Evolutionary conservation across 1,140 invertebrate species (phyloP).

Genomic region (Aphelenchoides avenae): DNA sequence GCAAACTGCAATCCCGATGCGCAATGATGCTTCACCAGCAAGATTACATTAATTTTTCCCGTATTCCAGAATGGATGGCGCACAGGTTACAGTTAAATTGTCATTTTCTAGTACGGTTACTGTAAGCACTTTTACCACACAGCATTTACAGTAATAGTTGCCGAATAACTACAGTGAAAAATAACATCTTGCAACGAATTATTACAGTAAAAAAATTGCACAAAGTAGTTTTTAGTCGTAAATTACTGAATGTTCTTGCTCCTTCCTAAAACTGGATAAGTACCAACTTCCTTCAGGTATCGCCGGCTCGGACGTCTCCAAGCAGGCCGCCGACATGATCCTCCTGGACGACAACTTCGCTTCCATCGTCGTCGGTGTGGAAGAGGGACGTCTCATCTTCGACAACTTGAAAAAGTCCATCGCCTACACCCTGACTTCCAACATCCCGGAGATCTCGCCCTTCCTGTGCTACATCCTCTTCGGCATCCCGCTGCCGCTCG

Average conservation of each 20-base stretch:
- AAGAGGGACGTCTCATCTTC: slow-evolving; percentile 96
- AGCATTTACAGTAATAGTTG: too few relatives aligned
- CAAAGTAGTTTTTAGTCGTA: too few relatives aligned
- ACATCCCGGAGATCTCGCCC: slow-evolving; percentile 98
- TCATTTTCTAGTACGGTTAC: too few relatives aligned
- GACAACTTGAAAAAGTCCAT: slow-evolving; percentile 99
- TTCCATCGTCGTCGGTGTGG: slow-evolving; percentile 97
- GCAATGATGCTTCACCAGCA: too few relatives aligned
- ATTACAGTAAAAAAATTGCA: too few relatives aligned
- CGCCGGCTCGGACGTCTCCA: slow-evolving; percentile 94
- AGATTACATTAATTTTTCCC: too few relatives aligned
- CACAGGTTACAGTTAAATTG: too few relatives aligned
- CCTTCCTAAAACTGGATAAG: too few relatives aligned
- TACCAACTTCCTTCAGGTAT: slow-evolving; percentile 66
- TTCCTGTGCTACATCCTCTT: slow-evolving; percentile 95
- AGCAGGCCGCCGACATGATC: slow-evolving; percentile 99
- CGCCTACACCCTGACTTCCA: slow-evolving; percentile 95
- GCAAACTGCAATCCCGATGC: too few relatives aligned
- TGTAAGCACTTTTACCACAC: too few relatives aligned
- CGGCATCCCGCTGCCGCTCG: slow-evolving; percentile 90
- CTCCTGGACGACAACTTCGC: slow-evolving; percentile 98
- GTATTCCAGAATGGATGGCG: too few relatives aligned
- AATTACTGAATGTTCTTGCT: too few relatives aligned
- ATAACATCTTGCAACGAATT: not conserved
- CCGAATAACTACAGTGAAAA: not conserved